Conservation (phyloP, 2,797 vertebrate genomes). For the Uromys caudimaculatus region DNA sequence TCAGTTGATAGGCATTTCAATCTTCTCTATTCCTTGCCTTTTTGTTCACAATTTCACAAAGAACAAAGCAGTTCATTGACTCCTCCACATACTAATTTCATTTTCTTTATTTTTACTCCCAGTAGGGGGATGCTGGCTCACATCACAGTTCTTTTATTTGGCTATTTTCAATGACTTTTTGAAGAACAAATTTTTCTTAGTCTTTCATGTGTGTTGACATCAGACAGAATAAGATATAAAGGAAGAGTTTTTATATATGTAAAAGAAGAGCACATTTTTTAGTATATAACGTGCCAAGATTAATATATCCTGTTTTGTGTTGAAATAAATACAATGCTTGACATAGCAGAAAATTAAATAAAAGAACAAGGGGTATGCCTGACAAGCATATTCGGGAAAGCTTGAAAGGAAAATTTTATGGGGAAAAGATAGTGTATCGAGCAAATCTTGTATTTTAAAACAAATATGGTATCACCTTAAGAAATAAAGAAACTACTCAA, state of each 20-base stretch:
- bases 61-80: not conserved
- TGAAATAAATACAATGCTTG: slow-evolving; percentile 49
- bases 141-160: not conserved
- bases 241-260: not conserved
- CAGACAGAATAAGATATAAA: slow-evolving; percentile 18
- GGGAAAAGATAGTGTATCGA: not conserved
- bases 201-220: slow-evolving; percentile 16
- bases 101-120: not conserved
- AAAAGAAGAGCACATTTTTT: not conserved
- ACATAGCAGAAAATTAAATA: slow-evolving; percentile 50
- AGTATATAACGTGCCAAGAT: not conserved
- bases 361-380: not conserved
- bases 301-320: not conserved
- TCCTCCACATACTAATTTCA: not conserved
- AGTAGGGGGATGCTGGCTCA: not conserved
- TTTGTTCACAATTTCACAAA: not conserved
- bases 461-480: not conserved
- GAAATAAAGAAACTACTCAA: slow-evolving; percentile 10
- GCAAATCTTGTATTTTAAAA: not conserved
- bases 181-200: slow-evolving; percentile 34
- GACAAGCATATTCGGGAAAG: not conserved
- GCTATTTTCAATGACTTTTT: slow-evolving; percentile 36
- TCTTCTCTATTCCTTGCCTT: not conserved
- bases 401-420: not conserved
- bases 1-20: not conserved